Evolutionary conservation across 2,113 vertebrate species (phyloP).

Genomic region (Mastomys natalensis): DNA sequence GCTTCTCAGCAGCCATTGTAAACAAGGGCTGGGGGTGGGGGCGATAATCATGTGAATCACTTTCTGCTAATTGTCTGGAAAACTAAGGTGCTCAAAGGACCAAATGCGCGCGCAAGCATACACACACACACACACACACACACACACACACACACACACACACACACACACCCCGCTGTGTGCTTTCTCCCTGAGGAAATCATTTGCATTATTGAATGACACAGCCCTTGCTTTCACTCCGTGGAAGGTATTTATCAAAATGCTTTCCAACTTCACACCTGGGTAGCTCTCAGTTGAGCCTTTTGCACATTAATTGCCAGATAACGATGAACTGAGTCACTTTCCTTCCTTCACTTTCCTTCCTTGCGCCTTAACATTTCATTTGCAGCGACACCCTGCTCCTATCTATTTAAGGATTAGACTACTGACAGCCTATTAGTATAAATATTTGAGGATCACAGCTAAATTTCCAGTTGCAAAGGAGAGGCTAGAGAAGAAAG

Average conservation of each 20-base stretch:
- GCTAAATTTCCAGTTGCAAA: conserved; percentile 62
- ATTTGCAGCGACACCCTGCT: conserved; percentile 30
- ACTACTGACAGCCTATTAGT: conserved; percentile 59
- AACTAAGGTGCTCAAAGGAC: conserved; percentile 55
- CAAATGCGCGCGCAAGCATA: conserved; percentile 34
- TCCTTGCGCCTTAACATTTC: conserved; percentile 42
- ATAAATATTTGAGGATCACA: conserved; percentile 53
- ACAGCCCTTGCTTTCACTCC: conserved; percentile 53
- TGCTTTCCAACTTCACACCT: conserved; percentile 66
- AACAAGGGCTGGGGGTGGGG: background rate
- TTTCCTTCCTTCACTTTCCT: conserved; percentile 63
- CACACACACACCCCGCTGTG: background rate
- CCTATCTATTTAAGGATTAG: conserved; percentile 57
- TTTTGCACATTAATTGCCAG: conserved; percentile 50
- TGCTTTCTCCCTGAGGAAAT: conserved; percentile 62
- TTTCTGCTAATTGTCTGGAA: conserved; percentile 64
- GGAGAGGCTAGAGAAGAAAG: background rate
- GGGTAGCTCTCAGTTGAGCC: conserved; percentile 41
- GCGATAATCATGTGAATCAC: background rate
- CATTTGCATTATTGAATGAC: conserved; percentile 65
- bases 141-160: no score
- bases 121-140: no score
- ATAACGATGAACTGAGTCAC: conserved; percentile 51
- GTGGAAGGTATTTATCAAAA: conserved; percentile 70
- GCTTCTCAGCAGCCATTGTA: background rate